These are phyloP conservation scores for Tubulanus polymorphus DNA, from an alignment of 2,888 invertebrate species.

Conservation along the genomic window DNA sequence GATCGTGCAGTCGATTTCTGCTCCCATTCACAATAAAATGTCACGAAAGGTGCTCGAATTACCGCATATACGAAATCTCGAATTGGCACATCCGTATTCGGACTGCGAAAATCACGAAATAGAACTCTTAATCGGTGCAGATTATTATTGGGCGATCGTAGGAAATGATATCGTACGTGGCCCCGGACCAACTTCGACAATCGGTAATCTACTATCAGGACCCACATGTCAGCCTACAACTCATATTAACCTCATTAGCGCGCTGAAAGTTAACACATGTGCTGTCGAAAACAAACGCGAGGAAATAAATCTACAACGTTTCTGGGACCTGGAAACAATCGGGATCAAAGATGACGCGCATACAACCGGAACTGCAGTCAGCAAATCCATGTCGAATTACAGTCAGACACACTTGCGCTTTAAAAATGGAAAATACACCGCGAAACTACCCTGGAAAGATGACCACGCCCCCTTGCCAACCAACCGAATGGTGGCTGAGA, in stretches of 20 bases:
- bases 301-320: conserved; percentile 8
- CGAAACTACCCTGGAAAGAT: no score
- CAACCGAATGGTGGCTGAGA: no score
- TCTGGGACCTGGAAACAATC: conserved; percentile 18
- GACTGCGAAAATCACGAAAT: conserved; percentile 7
- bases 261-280: no score
- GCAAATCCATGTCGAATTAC: no score
- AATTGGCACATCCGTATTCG: conserved; percentile 14
- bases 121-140: conserved; percentile 19
- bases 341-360: no score
- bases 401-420: no score
- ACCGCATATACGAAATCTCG: conserved; percentile 10
- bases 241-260: no score
- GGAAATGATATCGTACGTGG: conserved; percentile 14
- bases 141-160: conserved; percentile 19
- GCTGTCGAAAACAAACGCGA: conserved; percentile 6
- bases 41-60: neutral
- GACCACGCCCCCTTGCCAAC: conserved; percentile 3
- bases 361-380: no score
- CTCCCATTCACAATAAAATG: conserved; percentile 7
- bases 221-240: no score
- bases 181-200: conserved; percentile 19
- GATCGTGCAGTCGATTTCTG: conserved; percentile 17
- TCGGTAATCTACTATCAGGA: conserved; percentile 17
- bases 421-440: conserved; percentile 7